These are phyloP conservation scores for Chinchilla lanigera DNA, from an alignment of 2,113 vertebrate species.

Conservation along the genomic window DNA sequence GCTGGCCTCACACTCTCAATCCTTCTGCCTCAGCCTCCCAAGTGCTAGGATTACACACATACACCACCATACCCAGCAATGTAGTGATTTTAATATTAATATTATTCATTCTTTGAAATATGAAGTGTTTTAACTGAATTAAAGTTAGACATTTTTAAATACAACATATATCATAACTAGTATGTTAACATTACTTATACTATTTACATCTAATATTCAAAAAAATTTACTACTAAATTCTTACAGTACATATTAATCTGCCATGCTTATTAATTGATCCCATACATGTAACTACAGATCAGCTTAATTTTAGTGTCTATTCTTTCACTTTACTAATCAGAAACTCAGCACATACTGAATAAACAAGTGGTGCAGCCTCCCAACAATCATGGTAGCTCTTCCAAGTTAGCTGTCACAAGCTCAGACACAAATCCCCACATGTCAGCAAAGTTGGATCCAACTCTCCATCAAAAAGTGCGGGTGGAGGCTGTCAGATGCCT, in stretches of 20 bases:
- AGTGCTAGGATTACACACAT: background rate
- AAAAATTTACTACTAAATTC: background rate
- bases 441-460: background rate
- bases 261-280: background rate
- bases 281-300: background rate
- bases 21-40: background rate
- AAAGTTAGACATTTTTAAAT: background rate
- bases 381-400: background rate
- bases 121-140: background rate
- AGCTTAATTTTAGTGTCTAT: background rate
- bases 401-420: background rate
- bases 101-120: background rate
- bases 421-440: background rate
- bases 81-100: background rate
- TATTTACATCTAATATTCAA: background rate
- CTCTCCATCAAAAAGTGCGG: background rate
- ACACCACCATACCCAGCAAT: background rate
- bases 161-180: background rate
- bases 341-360: background rate
- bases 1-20: background rate
- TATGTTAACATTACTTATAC: background rate
- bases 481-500: background rate
- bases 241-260: background rate
- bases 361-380: background rate
- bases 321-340: background rate